Base-by-base conservation (phyloP, 2,113 vertebrate species). In the Gallinago undulata region DNA sequence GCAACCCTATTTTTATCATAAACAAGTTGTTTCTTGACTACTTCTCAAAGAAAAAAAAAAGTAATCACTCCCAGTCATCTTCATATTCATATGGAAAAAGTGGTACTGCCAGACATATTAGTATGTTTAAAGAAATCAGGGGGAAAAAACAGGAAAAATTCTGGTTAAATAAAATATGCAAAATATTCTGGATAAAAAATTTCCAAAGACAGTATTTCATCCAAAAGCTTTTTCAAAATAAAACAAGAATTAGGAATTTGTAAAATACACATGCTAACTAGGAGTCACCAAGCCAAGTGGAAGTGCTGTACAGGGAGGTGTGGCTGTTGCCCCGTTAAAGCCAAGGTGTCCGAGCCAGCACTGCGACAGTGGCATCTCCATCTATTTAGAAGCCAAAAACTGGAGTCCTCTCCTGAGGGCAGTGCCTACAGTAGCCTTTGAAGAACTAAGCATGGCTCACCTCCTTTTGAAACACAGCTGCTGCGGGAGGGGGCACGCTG, bases 341-440 rank as follows among this genome's bases (percentile, higher is more conserved):
- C 41, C 41, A 9, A 83, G 74, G 81, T 82, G 87, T 76, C 84
- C 70, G 41, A 96, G 66, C 94, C 89, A 96, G 77, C 87, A 91
- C 62, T 6, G 0, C 69, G 62, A 87, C 50, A 57, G 81, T 87
- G 84, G 57, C 89, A 94, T 51, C 87, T 94, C 64, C 66, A 84
- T 79, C 81, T 93, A 5, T 68, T 92, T 37, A 78, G 33, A 31
- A 93, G 73, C 69, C 91, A 96, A 91, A 93, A 87, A 35, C 3
- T 17, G 30, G 77, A 96, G 87, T 41, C 17, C 55, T 82, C 24
- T 84, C 93, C 91, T 11, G 24, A 87, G 73, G 89, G 94, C 83
- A 94, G 73, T 87, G 53, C 84, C 93, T 89, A 39, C 56, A 48
- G 74, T 57, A 88, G 76, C n/a, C 91, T 96, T 96, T 96, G 96